Base-by-base conservation (phyloP, 2,113 vertebrate species). In the Chrysochloris asiatica region DNA sequence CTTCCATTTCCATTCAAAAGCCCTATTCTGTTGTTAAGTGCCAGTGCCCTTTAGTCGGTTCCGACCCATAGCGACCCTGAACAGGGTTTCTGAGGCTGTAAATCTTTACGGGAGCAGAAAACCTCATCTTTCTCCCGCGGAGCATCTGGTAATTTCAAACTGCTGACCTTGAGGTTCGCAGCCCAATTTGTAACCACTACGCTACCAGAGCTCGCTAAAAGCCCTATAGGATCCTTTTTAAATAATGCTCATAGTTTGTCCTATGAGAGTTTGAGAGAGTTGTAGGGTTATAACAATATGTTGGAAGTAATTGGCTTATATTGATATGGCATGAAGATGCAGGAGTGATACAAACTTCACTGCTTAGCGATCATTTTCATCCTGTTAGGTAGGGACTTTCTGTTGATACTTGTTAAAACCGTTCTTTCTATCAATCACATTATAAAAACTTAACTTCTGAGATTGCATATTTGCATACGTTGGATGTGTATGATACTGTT, bases 401-500 rank as follows among this genome's bases (percentile, higher is more conserved):
- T 83, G 36, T 48, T 11, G 7, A 6, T 16, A 14, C 19, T 77
- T 4, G 0, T n/a, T 19, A 3, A 38, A 36, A 36, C 1, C 0
- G 13, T 33, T 77, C 86, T 52, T 72, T 72, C 79, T 67, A 77
- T 16, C 43, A 17, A 14, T 33, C 87, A 90, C 92, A 90, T 96
- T 94, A 92, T 41, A 24, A 88, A 93, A 86, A 94, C 83, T 88
- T 41, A 88, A 92, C 89, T 90, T 94, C 88, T 52, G 71, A 90
- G 93, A 86, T 84, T 88, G 88, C 83, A 24, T 86, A 93, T 96
- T 97, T 94, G 87, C 90, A 78, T 59, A 47, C 30, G 1, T 83
- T 94, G 93, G 86, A 88, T 71, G 75, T 38, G 52, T 77, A 73
- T 48, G 88, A 95, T 90, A 90, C 93, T 90, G 92, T 84, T 95